Evolutionary conservation across 2,113 vertebrate species (phyloP), one percentile per base, ranked within the genome.

Genomic region (Nannospalax galili): DNA sequence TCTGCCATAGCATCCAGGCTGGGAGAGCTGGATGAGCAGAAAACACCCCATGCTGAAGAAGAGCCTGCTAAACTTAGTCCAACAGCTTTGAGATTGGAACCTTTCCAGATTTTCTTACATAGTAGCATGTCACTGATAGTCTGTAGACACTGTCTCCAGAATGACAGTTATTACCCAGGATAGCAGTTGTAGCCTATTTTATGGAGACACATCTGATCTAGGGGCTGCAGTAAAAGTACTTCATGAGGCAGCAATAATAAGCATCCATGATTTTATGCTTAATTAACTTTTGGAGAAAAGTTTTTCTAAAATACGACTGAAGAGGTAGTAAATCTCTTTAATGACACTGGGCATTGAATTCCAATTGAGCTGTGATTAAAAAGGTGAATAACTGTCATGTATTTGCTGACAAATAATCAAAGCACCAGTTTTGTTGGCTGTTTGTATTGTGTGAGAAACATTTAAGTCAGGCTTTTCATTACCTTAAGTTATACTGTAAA

Each of bases 21-120:
- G 75, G 24, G 70, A 84, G 70, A 80, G 84, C 82, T 56, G 64
- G 95, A 91, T 65, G 79, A 93, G 56, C 52, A 95, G 90, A 92
- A 96, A 94, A 92, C 88, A 97, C n/a, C 91, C 75, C 77, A 79
- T 15, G 78, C 77, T 69, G 22, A 89, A 80, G 82, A 95, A 73
- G 92, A 35, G 69, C 88, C 86, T 88, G 93, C 93, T 96, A 92
- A 92, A 91, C 86, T 80, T 75, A 95, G 96, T 60, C 79, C 80
- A 82, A 15, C 58, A 45, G n/a, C 82, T 91, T 85, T 81, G 30
- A 67, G 87, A 80, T 0, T 48, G 52, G 91, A 78, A 94, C 79
- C 82, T 92, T 90, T 90, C 92, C 94, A 96, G 92, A 93, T 84
- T 89, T 64, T 86, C 84, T 88, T 78, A 92, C 42, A 75, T 11